These are phyloP conservation scores for Phaethornis superciliosus DNA, from an alignment of 2,113 vertebrate genomes.

Conservation along the genomic window DNA sequence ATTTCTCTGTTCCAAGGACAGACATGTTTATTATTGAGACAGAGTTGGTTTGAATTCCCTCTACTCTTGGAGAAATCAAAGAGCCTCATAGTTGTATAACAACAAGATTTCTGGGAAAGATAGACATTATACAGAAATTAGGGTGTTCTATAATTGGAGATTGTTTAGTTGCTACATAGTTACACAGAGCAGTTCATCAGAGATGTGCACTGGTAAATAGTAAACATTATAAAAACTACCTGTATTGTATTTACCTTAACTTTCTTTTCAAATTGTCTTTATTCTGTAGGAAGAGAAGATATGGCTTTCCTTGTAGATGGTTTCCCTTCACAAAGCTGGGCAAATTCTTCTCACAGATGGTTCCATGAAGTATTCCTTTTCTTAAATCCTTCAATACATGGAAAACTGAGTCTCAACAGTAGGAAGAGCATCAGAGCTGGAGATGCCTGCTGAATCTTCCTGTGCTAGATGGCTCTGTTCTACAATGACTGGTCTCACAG, in stretches of 20 bases:
- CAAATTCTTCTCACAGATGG: neutral
- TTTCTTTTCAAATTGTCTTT: neutral
- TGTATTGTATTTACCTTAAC: neutral
- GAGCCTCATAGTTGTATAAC: neutral
- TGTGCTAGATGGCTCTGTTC: neutral
- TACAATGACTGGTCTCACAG: neutral
- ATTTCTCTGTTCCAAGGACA: neutral
- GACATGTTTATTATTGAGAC: neutral
- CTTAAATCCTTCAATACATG: neutral
- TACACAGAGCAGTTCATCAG: neutral
- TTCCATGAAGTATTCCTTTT: neutral
- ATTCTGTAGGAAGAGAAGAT: neutral
- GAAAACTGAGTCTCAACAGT: neutral
- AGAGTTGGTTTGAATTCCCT: neutral
- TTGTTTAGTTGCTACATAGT: neutral
- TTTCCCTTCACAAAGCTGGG: neutral
- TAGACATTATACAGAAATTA: neutral
- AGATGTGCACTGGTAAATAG: slow-evolving; percentile 10
- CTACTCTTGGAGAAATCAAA: neutral
- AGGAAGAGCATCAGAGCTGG: neutral
- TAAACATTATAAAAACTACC: slow-evolving; percentile 17
- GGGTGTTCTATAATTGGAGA: neutral
- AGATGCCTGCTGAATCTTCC: neutral
- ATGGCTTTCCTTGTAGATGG: neutral
- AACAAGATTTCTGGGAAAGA: neutral